Percentiles rank a stretch among this genome's conserved stretches.
These are phyloP conservation scores for Microtus richardsoni DNA, from an alignment of 2,113 vertebrate genomes.

Conservation along the genomic window DNA sequence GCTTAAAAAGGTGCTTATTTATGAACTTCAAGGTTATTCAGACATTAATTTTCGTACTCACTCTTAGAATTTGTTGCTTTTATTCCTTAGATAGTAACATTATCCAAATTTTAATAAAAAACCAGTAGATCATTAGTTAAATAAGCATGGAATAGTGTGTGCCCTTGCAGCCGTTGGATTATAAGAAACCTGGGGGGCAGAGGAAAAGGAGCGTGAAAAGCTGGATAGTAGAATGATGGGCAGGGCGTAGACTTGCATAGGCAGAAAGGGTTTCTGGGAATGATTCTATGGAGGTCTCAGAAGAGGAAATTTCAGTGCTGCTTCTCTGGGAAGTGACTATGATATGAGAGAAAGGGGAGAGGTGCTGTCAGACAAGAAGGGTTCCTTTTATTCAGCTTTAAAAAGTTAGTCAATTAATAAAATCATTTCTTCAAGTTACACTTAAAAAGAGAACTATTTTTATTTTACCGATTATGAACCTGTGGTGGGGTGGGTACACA, in stretches of 20 bases:
- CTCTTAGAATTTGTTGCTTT: conserved; percentile 29
- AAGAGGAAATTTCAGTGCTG: neutral
- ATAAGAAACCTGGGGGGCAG: neutral
- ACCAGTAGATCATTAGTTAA: neutral
- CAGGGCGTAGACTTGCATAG: neutral
- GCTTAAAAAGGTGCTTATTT: conserved; percentile 54
- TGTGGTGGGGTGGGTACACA: neutral
- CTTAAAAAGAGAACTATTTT: neutral
- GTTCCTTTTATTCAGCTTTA: conserved; percentile 33
- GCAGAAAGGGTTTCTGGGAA: neutral
- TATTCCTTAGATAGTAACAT: neutral
- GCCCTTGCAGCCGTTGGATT: neutral
- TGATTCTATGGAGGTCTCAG: neutral
- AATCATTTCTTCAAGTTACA: neutral
- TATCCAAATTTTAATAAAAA: neutral
- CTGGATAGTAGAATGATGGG: neutral
- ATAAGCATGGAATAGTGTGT: neutral
- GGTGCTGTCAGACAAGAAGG: neutral
- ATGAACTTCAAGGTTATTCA: conserved; percentile 45
- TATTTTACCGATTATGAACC: neutral
- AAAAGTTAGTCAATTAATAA: neutral
- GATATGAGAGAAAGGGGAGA: neutral
- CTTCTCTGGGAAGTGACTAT: neutral
- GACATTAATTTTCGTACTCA: conserved; percentile 56
- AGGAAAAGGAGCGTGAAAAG: neutral